A percentile compares a stretch with the other conserved stretches of the same genome.
Evolutionary conservation across 2,888 invertebrate species (phyloP).

Genomic region (Polyommatus iphigenia): DNA sequence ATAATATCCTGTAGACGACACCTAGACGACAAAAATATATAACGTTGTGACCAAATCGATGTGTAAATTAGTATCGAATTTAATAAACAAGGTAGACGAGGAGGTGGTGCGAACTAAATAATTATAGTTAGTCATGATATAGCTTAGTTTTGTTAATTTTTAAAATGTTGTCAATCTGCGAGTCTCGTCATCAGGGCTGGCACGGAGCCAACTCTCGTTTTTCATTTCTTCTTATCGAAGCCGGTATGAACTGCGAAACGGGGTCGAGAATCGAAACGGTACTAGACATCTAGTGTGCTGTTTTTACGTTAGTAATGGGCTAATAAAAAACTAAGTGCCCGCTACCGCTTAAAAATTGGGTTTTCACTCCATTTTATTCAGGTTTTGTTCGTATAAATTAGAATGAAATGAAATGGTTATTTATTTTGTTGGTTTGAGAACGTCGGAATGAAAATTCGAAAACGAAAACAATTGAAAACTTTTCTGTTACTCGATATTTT

Average conservation of each 20-base stretch:
- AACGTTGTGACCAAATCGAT: too few species aligned
- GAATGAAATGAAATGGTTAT: slow-evolving; percentile 23
- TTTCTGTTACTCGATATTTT: background rate
- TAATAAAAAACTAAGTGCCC: slow-evolving; percentile 27
- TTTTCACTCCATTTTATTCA: slow-evolving; percentile 26
- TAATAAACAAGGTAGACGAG: too few species aligned
- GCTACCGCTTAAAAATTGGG: slow-evolving; percentile 11
- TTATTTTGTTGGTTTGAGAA: background rate
- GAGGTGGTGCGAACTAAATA: too few species aligned
- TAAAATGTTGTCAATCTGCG: slow-evolving; percentile 27
- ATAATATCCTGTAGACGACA: too few species aligned
- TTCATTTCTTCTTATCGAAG: slow-evolving; percentile 31
- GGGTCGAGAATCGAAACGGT: slow-evolving; percentile 25
- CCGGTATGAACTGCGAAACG: slow-evolving; percentile 16
- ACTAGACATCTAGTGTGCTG: slow-evolving; percentile 29
- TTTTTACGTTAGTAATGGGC: slow-evolving; percentile 29
- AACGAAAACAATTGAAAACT: background rate
- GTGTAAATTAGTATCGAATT: too few species aligned
- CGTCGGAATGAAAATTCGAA: background rate
- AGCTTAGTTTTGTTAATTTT: background rate
- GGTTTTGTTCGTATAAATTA: slow-evolving; percentile 21
- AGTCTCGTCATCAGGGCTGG: background rate
- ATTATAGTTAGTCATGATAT: too few species aligned
- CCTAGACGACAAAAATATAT: too few species aligned
- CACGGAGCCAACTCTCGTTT: background rate